A percentile compares a stretch with the other conserved stretches of the same genome.
These are phyloP conservation scores for Aplodontia rufa DNA, from an alignment of 2,113 vertebrate genomes.

Conservation along the genomic window DNA sequence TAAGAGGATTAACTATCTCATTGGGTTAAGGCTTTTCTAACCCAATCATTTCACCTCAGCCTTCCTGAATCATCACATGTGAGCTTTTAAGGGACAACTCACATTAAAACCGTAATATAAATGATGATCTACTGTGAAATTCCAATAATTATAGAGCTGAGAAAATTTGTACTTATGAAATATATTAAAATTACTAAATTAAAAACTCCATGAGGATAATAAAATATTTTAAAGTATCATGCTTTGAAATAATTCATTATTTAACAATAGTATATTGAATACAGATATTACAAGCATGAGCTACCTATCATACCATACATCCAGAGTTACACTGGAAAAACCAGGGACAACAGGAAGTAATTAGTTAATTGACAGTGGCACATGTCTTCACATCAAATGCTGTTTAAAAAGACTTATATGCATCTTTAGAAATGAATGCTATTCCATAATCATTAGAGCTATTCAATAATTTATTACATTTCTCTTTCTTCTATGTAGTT, in stretches of 20 bases:
- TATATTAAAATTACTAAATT: not conserved
- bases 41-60: no score
- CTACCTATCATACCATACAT: not conserved
- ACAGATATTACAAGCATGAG: not conserved
- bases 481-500: not conserved
- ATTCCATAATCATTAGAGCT: not conserved
- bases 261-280: not conserved
- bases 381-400: not conserved
- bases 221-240: not conserved
- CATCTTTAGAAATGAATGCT: not conserved
- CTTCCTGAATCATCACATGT: no score
- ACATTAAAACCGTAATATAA: no score
- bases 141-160: not conserved
- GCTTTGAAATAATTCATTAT: not conserved
- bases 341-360: fast-evolving
- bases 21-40: no score
- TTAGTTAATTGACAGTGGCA: not conserved
- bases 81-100: no score
- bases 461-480: not conserved
- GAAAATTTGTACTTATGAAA: not conserved
- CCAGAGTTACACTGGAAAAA: not conserved
- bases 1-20: no score
- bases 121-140: not conserved
- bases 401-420: not conserved
- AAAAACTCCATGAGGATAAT: not conserved